Evolutionary conservation across 2,888 invertebrate genomes (phyloP), one percentile per base, ranked within the genome.

Genomic region (Apodemia mormo): DNA sequence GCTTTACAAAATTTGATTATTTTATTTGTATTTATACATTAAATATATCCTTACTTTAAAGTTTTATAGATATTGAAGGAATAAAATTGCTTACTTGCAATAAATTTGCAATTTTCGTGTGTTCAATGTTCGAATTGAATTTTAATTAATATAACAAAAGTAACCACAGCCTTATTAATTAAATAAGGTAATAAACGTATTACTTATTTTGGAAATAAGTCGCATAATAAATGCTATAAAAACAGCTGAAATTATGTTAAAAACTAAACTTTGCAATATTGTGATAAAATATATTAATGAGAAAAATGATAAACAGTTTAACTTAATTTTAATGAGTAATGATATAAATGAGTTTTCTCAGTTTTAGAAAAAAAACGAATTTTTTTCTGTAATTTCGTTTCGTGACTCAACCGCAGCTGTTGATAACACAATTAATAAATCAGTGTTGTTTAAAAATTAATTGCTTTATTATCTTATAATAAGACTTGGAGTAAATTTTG

Each of bases 131-230:
- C 8, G 1, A 9, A 40, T 40, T 40, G 9, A 8, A 40, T 40
- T 40, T 40, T 40, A 9, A 40, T 1, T 22, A 7, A 54, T 54
- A 22, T 22, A 56, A 12, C 10, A 1, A 33, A 61, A 61, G 61
- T 61, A 30, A 30, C 61, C 61, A 61, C 14, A 33, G 61, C 61
- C 61, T 61, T 61, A 33, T 61, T 30, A 58, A 33, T 61, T 30
- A 58, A 29, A 22, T 56, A 56, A 9, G 29, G 22, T 58, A 9
- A 7, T 29, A 29, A 22, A 58, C 29, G 1, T 29, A 10, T 58
- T 58, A 58, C 29, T 29, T 22, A 30, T 29, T 58, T 58, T 58
- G 12, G 56, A 30, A 58, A 58, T 58, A 30, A 58, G 10, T 58
- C n/a, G 9, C 2, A 29, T 1, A 9, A n/a, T 22, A 6, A 40